Base-by-base conservation (phyloP, 1,140 invertebrate species). In the Zaprionus nigranus region DNA sequence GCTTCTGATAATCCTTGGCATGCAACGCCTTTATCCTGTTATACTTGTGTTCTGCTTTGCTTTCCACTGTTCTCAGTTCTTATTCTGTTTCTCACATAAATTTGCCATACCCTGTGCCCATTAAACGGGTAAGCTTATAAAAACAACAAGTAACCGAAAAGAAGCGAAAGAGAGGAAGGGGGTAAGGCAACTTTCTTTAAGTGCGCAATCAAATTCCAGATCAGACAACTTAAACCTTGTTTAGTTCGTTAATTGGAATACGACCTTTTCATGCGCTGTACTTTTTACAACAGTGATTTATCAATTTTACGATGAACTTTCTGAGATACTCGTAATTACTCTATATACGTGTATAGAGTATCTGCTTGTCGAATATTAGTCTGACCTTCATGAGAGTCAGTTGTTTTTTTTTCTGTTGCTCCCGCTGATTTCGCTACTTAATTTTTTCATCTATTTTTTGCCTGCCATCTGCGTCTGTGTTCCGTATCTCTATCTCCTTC, bases 1-100 rank as follows among this genome's bases (percentile, higher is more conserved):
- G 59, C 60, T 61, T 57, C 85, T 72, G 86, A 82, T 90, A 82
- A 90, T 85, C 82, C 86, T 85, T 90, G 82, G 85, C 85, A 90
- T 90, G 85, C 85, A 90, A 90, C 85, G 85, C 85, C 82, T 82
- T 85, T 88, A 90, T 88, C 78, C 85, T 88, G 85, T 88, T 88
- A 82, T 84, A 77, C 84, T 88, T 88, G 75, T 88, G 81, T 90
- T 85, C 75, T 90, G 38, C 66, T 67, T 46, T 59, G 53, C 63
- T 53, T 40, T 59, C 13, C 49, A 12, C 36, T 67, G 22, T 62
- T 56, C 65, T 43, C 34, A n/a, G 34, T 64, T 58, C 46, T 40
- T 57, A 57, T 51, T 22, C 56, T 53, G 38, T 34, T 43, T 57
- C 30, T 63, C 15, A 17, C 51, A n/a, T n/a, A 26, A 26, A 15